A percentile compares a stretch with the other conserved stretches of the same genome.
Conservation (phyloP, 1,140 invertebrate genomes). For the Eriocheir sinensis region DNA sequence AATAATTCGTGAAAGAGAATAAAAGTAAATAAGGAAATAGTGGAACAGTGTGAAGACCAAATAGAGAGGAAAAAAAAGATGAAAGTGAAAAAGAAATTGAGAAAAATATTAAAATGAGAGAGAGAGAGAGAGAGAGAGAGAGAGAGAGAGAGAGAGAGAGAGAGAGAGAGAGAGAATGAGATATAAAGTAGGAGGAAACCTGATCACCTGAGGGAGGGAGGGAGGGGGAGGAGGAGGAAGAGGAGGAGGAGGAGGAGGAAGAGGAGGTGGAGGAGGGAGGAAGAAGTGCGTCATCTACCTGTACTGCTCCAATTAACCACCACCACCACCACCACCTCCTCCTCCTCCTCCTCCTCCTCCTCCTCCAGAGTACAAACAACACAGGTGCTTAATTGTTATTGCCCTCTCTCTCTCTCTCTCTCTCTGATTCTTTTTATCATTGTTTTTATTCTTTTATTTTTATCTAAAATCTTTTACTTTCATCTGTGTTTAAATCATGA, state of each 20-base stretch:
- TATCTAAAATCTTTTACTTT: too few species aligned
- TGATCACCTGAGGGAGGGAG: background rate
- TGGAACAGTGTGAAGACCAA: too few species aligned
- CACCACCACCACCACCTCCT: background rate
- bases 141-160: background rate
- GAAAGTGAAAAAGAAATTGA: too few species aligned
- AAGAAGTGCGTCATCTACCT: background rate
- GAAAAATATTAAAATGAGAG: too few species aligned
- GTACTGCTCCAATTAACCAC: background rate
- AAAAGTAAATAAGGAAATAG: too few species aligned
- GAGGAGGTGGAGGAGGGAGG: background rate
- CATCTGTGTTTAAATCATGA: too few species aligned
- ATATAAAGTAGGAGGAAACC: background rate
- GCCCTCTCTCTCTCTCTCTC: too few species aligned
- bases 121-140: background rate
- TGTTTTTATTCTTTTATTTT: too few species aligned
- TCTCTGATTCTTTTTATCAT: too few species aligned
- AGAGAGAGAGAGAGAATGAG: background rate
- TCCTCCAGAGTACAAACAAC: background rate
- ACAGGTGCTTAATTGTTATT: background rate
- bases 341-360: constrained; percentile 31
- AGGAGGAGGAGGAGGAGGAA: background rate
- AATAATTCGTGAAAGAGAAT: too few species aligned
- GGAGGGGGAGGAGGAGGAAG: background rate
- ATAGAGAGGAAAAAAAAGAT: too few species aligned